Evolutionary conservation across 2,113 vertebrate genomes (phyloP).

Genomic region (Panthera leo): DNA sequence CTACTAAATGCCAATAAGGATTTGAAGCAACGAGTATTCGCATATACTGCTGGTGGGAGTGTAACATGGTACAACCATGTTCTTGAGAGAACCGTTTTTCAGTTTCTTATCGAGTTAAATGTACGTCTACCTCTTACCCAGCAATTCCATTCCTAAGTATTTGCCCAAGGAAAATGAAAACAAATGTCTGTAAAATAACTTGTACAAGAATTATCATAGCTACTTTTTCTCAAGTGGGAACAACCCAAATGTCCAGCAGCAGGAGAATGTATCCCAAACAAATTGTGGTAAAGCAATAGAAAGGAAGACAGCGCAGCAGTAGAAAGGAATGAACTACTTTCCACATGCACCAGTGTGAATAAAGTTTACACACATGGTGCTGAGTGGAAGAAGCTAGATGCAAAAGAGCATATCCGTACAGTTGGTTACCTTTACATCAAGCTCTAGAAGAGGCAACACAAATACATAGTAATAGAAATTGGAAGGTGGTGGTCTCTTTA

Average conservation of each 20-base stretch:
- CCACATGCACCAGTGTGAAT: background rate
- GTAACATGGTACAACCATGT: background rate
- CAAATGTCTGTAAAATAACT: background rate
- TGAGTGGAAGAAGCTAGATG: background rate
- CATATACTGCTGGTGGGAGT: background rate
- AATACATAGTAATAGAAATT: background rate
- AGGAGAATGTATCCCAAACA: background rate
- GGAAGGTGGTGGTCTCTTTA: background rate
- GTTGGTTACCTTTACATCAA: background rate
- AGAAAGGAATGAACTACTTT: background rate
- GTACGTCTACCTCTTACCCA: background rate
- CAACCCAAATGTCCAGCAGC: background rate
- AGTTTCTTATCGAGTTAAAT: background rate
- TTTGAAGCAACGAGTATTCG: background rate
- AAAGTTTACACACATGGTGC: background rate
- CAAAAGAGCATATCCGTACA: background rate
- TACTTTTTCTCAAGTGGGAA: background rate
- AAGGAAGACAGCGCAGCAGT: background rate
- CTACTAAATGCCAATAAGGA: background rate
- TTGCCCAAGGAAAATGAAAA: constrained; percentile 24
- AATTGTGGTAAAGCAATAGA: background rate
- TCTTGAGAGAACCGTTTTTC: background rate
- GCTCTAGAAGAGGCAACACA: background rate
- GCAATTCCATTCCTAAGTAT: background rate
- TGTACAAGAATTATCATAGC: background rate